Conservation (phyloP, 2,797 vertebrate species). For the Astyanax mexicanus region DNA sequence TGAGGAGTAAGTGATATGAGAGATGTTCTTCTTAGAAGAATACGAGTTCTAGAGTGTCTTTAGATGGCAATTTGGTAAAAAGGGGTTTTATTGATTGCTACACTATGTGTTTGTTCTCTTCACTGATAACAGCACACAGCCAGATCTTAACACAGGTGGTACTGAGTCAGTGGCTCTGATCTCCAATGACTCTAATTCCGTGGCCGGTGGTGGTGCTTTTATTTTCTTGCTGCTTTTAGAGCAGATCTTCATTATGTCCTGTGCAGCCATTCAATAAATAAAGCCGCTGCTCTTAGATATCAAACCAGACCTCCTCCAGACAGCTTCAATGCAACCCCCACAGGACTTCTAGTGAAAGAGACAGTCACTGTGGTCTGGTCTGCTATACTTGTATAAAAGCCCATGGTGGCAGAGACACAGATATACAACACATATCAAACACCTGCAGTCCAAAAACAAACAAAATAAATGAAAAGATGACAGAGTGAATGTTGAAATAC, state of each 20-base stretch:
- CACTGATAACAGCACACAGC: background rate
- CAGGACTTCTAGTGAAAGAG: background rate
- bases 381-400: background rate
- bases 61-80: background rate
- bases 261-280: background rate
- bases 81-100: background rate
- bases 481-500: too few relatives aligned
- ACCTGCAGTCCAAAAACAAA: background rate
- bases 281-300: background rate
- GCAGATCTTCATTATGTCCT: background rate
- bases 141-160: background rate
- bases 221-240: constrained; percentile 1
- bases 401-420: background rate
- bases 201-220: background rate
- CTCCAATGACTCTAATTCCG: constrained; percentile 1
- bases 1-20: background rate
- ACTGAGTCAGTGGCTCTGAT: background rate
- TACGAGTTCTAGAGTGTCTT: background rate
- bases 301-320: background rate
- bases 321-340: background rate
- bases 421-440: background rate
- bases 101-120: background rate
- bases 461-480: too few relatives aligned
- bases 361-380: background rate
- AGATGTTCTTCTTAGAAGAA: background rate